Evolutionary conservation across 2,113 vertebrate species (phyloP).

Genomic region (Alaudala cheleensis): DNA sequence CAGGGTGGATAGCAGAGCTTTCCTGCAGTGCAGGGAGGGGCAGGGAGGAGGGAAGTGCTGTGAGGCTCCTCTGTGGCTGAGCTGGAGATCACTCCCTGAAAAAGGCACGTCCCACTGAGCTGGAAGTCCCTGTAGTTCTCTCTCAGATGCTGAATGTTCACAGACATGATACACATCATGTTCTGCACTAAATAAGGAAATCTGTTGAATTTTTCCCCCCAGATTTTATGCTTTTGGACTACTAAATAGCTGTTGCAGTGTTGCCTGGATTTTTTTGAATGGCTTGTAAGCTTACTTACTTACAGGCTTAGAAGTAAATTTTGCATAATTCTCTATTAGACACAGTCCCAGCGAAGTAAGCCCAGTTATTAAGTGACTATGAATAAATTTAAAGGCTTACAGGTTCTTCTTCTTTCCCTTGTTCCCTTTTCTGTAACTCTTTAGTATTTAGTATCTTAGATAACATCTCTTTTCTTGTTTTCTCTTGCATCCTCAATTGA

Average conservation of each 20-base stretch:
- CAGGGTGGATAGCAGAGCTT: neutral
- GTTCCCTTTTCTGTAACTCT: neutral
- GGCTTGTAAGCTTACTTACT: neutral
- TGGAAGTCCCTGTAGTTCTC: neutral
- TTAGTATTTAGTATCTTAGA: neutral
- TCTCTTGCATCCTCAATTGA: neutral
- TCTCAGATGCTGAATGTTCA: neutral
- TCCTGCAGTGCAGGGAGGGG: neutral
- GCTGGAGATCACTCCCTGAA: neutral
- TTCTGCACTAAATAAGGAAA: neutral
- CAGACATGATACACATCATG: neutral
- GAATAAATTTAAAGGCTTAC: neutral
- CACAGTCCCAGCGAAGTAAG: neutral
- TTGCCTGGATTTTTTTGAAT: neutral
- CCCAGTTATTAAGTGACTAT: neutral
- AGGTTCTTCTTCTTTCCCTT: neutral
- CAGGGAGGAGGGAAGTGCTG: neutral
- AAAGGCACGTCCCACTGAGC: neutral
- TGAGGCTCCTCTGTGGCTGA: rapidly evolving
- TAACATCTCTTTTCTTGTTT: neutral
- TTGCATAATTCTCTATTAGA: neutral
- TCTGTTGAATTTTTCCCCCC: neutral
- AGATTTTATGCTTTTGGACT: neutral
- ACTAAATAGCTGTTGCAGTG: neutral
- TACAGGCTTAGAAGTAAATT: neutral